Conservation (phyloP, 2,888 invertebrate genomes). For the Bursaphelenchus okinawaensis region DNA sequence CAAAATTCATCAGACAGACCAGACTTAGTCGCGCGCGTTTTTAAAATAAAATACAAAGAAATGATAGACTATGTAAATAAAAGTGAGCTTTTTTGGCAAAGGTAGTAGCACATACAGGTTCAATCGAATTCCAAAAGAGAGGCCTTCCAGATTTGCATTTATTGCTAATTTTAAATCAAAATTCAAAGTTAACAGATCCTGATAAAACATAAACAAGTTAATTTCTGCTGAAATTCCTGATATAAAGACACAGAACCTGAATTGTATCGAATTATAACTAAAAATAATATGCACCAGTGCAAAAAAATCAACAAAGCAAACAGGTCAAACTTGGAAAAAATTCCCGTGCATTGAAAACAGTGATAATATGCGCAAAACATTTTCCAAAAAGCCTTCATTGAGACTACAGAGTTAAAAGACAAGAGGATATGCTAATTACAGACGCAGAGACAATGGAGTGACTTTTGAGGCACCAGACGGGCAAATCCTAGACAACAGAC, state of each 20-base stretch:
- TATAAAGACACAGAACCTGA: constrained; percentile 44
- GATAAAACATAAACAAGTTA: constrained; percentile 47
- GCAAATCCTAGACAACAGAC: no score
- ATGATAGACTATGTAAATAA: constrained; percentile 32
- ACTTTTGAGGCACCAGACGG: no score
- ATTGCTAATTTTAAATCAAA: constrained; percentile 30
- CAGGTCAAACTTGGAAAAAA: constrained; percentile 18
- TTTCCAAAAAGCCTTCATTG: no score
- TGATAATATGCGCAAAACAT: constrained; percentile 16
- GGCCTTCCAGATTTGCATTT: constrained; percentile 48
- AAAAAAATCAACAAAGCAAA: constrained; percentile 1
- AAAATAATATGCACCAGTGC: no score
- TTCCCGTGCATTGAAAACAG: no score
- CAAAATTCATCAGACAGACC: constrained; percentile 25
- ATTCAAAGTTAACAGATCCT: constrained; percentile 24
- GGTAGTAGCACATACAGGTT: constrained; percentile 32
- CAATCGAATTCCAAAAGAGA: constrained; percentile 56
- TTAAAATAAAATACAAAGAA: constrained; percentile 37
- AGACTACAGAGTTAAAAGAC: no score
- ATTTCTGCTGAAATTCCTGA: constrained; percentile 58
- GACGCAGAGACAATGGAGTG: no score
- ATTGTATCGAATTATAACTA: no score
- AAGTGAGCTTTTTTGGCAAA: constrained; percentile 33
- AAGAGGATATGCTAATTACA: no score
- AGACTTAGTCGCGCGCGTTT: constrained; percentile 38